A percentile compares a stretch with the other conserved stretches of the same genome.
These are phyloP conservation scores for Oostethus manadensis DNA, from an alignment of 2,113 vertebrate genomes.

Conservation along the genomic window DNA sequence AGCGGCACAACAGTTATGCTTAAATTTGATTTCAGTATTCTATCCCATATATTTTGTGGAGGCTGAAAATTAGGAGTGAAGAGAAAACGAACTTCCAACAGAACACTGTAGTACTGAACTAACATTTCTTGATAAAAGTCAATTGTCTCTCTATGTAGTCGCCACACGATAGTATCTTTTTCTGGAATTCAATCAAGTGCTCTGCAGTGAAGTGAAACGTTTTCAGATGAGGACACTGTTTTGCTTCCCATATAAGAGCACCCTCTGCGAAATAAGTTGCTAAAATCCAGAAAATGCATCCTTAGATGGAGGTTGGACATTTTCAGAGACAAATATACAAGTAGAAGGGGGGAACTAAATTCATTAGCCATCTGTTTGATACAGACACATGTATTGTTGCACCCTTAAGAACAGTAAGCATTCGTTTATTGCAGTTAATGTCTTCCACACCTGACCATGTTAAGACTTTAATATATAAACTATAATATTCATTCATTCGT, in stretches of 20 bases:
- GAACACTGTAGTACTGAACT: slow-evolving; percentile 50
- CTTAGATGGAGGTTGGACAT: neutral
- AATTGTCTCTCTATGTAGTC: slow-evolving; percentile 60
- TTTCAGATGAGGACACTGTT: slow-evolving; percentile 44
- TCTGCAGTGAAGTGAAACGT: slow-evolving; percentile 40
- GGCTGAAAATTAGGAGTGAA: slow-evolving; percentile 65
- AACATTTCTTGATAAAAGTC: slow-evolving; percentile 69
- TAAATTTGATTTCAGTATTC: slow-evolving; percentile 19
- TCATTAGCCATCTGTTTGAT: too few relatives aligned
- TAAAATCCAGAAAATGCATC: slow-evolving; percentile 21
- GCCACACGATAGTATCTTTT: slow-evolving; percentile 61
- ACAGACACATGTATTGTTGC: too few relatives aligned
- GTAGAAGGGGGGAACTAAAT: too few relatives aligned
- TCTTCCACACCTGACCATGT: too few relatives aligned
- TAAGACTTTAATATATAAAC: too few relatives aligned
- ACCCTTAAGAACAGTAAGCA: too few relatives aligned
- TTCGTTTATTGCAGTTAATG: too few relatives aligned
- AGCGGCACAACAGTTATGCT: neutral
- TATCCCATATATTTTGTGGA: too few relatives aligned
- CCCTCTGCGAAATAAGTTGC: slow-evolving; percentile 34
- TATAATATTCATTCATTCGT: too few relatives aligned
- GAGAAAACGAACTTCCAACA: slow-evolving; percentile 47
- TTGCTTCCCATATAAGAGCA: slow-evolving; percentile 38
- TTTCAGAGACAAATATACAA: too few relatives aligned
- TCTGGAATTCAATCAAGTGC: slow-evolving; percentile 60